Evolutionary conservation across 2,113 vertebrate species (phyloP), one percentile per base, ranked within the genome.

Genomic region (Semnornis frantzii): DNA sequence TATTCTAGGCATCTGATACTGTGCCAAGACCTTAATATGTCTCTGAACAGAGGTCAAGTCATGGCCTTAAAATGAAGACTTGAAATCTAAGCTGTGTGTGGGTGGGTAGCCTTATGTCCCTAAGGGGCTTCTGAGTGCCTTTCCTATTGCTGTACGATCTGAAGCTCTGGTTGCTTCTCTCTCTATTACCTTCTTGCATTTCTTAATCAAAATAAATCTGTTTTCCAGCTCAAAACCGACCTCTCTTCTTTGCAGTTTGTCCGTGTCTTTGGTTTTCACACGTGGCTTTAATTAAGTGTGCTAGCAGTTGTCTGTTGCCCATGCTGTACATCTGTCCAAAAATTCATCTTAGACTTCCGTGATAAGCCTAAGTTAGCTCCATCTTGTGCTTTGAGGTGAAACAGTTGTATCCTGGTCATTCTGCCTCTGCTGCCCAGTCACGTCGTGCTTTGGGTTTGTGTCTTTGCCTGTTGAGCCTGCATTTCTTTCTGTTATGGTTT

Each of bases 1-100:
- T 96, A 97, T 97, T 97, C 94, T 95, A 96, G 93, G 95, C 93
- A 96, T 97, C 95, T 96, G 93, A 94, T 94, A 93, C 89, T 84
- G 92, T 97, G 97, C 96, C 97, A 97, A 90, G 90, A 85, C 85
- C 95, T 96, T 95, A 96, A 94, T 94, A 94, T 96, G 95, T 95
- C 89, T 92, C 94, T 83, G 87, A 97, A 82, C 81, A 87, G 87
- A 91, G 94, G 93, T 96, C 94, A 95, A 92, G 95, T 91, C 92
- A 65, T 95, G 93, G 95, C 95, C 95, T 97, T 96, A 97, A 96
- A 97, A 95, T 3, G 95, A 93, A 87, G 93, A 93, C 93, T 94
- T 97, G 97, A 97, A 97, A 97, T 96, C 91, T 42, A 95, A 97
- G 93, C 94, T 94, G 71, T 84, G 92, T 71, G 95, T 93, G 93